phyloP scores from a whole-genome alignment of 2,113 vertebrate genomes.

The Ptyas mucosa region DNA sequence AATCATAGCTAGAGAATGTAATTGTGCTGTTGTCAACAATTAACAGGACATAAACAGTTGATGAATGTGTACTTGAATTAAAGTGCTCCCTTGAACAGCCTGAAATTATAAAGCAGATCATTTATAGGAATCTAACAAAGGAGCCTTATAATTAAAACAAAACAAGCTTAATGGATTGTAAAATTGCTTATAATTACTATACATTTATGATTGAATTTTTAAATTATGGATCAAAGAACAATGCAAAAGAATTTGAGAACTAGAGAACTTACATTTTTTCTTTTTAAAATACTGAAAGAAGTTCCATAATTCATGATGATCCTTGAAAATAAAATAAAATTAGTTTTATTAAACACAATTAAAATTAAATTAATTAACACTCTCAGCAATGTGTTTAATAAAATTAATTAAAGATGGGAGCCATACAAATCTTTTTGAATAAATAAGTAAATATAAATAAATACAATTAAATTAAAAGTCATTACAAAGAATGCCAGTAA shows the following conservation, averaged over 20 bases:
- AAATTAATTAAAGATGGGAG: not conserved
- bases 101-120: constrained; percentile 81
- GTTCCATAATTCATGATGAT: not conserved
- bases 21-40: constrained; percentile 84
- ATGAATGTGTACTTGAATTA: constrained; percentile 82
- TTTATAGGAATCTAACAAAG: constrained; percentile 82
- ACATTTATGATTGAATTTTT: constrained; percentile 76
- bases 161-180: constrained; percentile 88
- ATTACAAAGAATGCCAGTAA: not conserved
- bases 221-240: constrained; percentile 69
- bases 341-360: not conserved
- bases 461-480: not conserved
- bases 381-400: not conserved
- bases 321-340: not conserved
- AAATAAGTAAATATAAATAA: not conserved
- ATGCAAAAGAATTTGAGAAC: constrained; percentile 54
- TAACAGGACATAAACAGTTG: constrained; percentile 82
- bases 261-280: constrained; percentile 23
- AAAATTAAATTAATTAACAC: not conserved
- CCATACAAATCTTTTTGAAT: not conserved
- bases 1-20: constrained; percentile 76
- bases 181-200: constrained; percentile 84
- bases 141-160: constrained; percentile 91
- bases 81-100: constrained; percentile 77
- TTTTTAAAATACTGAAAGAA: not conserved